Conservation (phyloP, 1,140 invertebrate genomes). For the Drosophila nebulosa region DNA sequence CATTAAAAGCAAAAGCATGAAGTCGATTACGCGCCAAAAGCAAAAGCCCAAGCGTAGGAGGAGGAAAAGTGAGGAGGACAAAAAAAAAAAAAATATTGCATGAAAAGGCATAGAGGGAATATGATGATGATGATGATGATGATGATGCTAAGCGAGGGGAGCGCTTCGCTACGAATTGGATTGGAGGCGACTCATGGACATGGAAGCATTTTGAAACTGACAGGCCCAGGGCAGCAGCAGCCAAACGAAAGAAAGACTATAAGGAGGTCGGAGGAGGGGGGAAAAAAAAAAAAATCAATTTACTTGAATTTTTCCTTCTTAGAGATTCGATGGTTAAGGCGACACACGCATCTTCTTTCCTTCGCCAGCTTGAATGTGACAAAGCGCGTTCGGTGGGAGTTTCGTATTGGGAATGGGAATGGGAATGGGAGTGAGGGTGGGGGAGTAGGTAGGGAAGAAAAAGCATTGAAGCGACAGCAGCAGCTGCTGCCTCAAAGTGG, state of each 20-base stretch:
- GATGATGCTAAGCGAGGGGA: conserved; percentile 7
- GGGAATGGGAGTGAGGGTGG: neutral
- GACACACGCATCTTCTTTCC: conserved; percentile 44
- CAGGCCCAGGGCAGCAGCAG: conserved; percentile 34
- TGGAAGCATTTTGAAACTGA: conserved; percentile 61
- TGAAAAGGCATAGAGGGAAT: conserved; percentile 46
- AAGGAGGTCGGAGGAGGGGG: conserved; percentile 20
- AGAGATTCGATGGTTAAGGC: conserved; percentile 29
- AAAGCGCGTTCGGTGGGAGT: conserved; percentile 41
- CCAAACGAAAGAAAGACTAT: conserved; percentile 52
- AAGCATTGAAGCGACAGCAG: conserved; percentile 63
- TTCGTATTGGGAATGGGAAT: conserved; percentile 6
- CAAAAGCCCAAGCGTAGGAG: conserved; percentile 38
- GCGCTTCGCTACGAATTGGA: neutral
- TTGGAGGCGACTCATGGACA: conserved; percentile 23
- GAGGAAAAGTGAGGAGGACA: neutral
- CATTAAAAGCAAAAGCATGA: conserved; percentile 79
- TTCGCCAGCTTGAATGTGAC: conserved; percentile 64
- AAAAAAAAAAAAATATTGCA: conserved; percentile 53
- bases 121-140: conserved; percentile 26
- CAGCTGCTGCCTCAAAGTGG: conserved; percentile 49
- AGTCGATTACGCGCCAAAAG: conserved; percentile 78
- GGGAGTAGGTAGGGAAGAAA: neutral
- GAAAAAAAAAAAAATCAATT: conserved; percentile 67
- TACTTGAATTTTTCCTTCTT: conserved; percentile 69